Base-by-base conservation (phyloP, 2,113 vertebrate species). In the Heterotilapia buettikoferi region DNA sequence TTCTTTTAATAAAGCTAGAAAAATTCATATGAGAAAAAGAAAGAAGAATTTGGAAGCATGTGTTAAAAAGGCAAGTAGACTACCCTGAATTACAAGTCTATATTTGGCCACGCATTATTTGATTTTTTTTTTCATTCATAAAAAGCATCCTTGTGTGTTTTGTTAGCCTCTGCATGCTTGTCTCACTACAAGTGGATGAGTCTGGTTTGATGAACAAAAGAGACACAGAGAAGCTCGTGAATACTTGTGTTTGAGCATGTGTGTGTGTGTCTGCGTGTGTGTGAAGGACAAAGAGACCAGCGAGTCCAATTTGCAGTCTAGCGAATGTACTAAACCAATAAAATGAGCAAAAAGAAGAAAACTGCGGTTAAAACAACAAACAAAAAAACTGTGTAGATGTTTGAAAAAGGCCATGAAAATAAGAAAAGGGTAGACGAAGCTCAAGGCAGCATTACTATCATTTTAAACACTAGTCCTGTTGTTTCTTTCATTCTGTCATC, bases 171-270 rank as follows among this genome's bases (percentile, higher is more conserved):
- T n/a, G 87, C 36, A 45, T 88, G 80, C 61, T 82, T 63, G 59
- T 90, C 63, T 84, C 66, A 80, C 80, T 52, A 83, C 76, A 86
- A 86, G 82, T 66, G 59, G 79, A 47, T 18, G 84, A 87, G 66
- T 82, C 59, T 78, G 68, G 47, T 88, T 78, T 89, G 57, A 91
- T 61, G 63, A 83, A 91, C 71, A 89, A 91, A 92, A 84, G 71
- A 47, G n/a, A 4, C 86, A 61, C 80, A 84, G 54, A 71, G 7
- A 78, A n/a, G 71, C 68, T 31, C 26, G 1, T 68, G 31, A 79
- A 13, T 53, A 68, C 45, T 14, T 33, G 50, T 56, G 31, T 61
- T 52, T 81, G 66, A 45, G 45, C 14, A 8, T 12, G 24, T 83
- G 53, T 56, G 38, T n/a, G 33, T 54, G 21, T 68, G 50, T 78